phyloP scores from a whole-genome alignment of 1,140 invertebrate species.

The Phymorhynchus buccinoides region DNA sequence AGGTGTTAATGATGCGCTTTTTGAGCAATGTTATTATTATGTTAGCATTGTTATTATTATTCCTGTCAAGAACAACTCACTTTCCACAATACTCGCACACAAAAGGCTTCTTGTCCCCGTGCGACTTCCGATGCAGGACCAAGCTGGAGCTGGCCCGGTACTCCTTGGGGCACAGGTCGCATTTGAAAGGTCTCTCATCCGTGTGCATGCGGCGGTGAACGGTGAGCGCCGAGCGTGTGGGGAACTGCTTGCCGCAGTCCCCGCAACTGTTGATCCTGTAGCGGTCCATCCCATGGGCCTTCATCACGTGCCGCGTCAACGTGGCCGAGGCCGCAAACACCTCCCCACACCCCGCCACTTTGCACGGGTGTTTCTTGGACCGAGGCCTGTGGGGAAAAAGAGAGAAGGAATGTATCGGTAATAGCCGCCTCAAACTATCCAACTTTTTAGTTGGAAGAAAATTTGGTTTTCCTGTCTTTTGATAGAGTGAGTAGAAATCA shows the following conservation, averaged over 20 bases:
- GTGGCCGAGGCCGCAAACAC: neutral
- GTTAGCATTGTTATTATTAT: too few relatives aligned
- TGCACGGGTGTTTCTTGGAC: conserved; percentile 6
- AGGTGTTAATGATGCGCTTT: too few relatives aligned
- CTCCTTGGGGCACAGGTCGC: conserved; percentile 50
- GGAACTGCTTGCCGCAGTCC: conserved; percentile 34
- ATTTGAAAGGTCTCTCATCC: conserved; percentile 49
- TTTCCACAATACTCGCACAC: neutral
- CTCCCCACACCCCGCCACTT: neutral
- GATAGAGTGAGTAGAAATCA: too few relatives aligned
- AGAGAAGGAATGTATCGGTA: neutral
- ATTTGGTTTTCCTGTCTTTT: too few relatives aligned
- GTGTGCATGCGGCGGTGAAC: conserved; percentile 45
- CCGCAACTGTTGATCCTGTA: neutral
- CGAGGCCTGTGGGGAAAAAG: neutral
- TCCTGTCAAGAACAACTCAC: too few relatives aligned
- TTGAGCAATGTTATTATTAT: too few relatives aligned
- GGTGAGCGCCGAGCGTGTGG: conserved; percentile 13
- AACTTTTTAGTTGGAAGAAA: too few relatives aligned
- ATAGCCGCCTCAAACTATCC: too few relatives aligned
- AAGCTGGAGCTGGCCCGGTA: conserved; percentile 45
- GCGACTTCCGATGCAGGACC: conserved; percentile 39
- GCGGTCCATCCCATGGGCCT: conserved; percentile 22
- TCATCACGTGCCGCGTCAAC: neutral
- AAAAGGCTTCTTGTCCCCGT: conserved; percentile 6